Evolutionary conservation across 2,113 vertebrate species (phyloP), one percentile per base, ranked within the genome.

Genomic region (Ancistrus triradiatus): DNA sequence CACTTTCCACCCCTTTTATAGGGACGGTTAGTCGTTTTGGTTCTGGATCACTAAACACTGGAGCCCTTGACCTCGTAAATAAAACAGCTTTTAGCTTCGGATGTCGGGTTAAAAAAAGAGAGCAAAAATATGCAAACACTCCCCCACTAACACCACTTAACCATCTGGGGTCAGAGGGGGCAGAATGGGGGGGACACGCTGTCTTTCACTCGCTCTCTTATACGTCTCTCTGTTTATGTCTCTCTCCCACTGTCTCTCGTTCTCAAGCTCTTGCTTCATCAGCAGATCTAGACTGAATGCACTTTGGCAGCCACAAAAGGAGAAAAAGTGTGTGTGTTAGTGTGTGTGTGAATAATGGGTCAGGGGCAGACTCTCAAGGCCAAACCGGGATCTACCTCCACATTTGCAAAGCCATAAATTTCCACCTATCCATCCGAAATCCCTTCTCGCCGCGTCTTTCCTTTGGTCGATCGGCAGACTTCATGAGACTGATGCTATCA

Each of bases 321-420:
- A n/a, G n/a, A n/a, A n/a, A n/a, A n/a, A 25, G 33, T 49, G 25
- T 50, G 22, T 14, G 31, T 51, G 43, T 43, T 40, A 65, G 37
- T 65, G 43, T 70, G 27, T 59, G 31, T 66, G 58, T 31, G 37
- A 46, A 40, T 53, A 19, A 9, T 15, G 31, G 50, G 47, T 44
- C 19, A n/a, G n/a, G n/a, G 46, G 11, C 49, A 74, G 50, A 69
- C 62, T 65, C 33, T 64, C 19, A 59, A 63, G 49, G 46, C 55
- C 58, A 58, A 51, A 68, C 68, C 37, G 68, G 38, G 55, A 69
- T 47, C 51, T 58, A n/a, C 60, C 66, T 25, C 69, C 70, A 74
- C 63, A 70, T 73, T 70, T 72, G 61, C 40, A 38, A 72, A 64
- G 59, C 72, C 59, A 65, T 73, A 69, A 72, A 69, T 76, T 72